Base-by-base conservation (phyloP, 64 coral and sea anemone species). In the Montipora efflorescens region DNA sequence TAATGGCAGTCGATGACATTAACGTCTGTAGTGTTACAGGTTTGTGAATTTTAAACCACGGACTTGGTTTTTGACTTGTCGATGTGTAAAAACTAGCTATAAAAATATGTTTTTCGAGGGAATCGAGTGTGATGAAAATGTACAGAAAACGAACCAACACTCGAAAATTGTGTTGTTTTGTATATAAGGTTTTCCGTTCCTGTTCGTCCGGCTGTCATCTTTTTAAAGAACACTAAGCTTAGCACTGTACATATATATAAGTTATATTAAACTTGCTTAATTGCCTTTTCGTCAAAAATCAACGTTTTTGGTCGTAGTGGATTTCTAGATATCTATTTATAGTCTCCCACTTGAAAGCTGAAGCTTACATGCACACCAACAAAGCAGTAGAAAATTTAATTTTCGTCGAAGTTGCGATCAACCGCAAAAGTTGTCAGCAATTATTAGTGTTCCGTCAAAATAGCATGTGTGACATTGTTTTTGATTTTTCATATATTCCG, bases 401-500 rank as follows among this genome's bases (percentile, higher is more conserved):
- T 84, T 67, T 66, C 14, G 36, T 67, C 15, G 21, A 44, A 67
- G 61, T 47, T 68, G 43, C 59, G 21, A 21, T 13, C 59, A 9
- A 47, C 58, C 4, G 11, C 58, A 16, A 68, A 11, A 23, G 7
- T 19, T 43, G 53, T 64, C 25, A 67, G 13, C 81, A 67, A 67
- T 84, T 67, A 84, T 67, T 8, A 19, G 62, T 59, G 62, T 62
- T 85, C 36, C 7, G 66, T 70, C 7, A 21, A 43, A 18, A 21
- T 85, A 15, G 18, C 61, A 70, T 68, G 67, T 9, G 45, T 59
- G 18, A 85, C 50, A 86, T 72, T 86, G 15, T 12, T 72, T 86
- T 71, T n/a, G 16, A 86, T 68, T 71, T 71, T 71, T 21, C 3
- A 18, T 10, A 6, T 23, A 82, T 82, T 19, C 0, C 66, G 12